Base-by-base conservation (phyloP, 2,888 invertebrate genomes). In the Stegophylla sp. region DNA sequence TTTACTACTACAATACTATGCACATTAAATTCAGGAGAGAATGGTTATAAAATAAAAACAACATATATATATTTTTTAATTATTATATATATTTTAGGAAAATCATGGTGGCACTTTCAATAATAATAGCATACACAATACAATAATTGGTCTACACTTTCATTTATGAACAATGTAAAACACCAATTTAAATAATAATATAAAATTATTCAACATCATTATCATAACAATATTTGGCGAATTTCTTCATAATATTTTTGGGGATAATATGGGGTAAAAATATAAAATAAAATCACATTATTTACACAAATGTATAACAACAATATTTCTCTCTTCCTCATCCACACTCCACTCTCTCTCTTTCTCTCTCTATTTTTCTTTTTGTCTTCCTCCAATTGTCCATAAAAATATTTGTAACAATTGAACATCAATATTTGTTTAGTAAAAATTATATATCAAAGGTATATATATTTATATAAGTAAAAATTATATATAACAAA, bases 191-290 rank as follows among this genome's bases (percentile, higher is more conserved):
- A 69, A 51, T 77, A 43, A 43, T 59, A 45, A 10, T 48, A 63
- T 69, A 77, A 77, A 69, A 69, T 69, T 77, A 69, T 77, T 67
- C 59, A 77, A 77, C 77, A 77, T 77, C 23, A 69, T 69, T 59
- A 69, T 69, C 45, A 69, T 77, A 77, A 69, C 77, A 77, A 69
- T 77, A 77, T 69, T 69, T 69, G 69, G 77, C 45, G 67, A 53
- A 69, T 77, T 77, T 59, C 53, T 45, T 59, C 59, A 23, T 75
- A 76, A 56, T 66, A 76, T 64, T 43, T 76, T 67, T 26, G 53
- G 66, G 34, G 61, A 74, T 75, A 64, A 51, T 48, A 69, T 20
- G 20, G 10, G 74, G 51, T 28, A 43, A 66, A 69, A 28, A 26
- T 67, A 69, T 59, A 69, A 45, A 69, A 77, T 59, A 69, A 67